Evolutionary conservation across 1,140 invertebrate species (phyloP).

Genomic region (Zophobas morio): DNA sequence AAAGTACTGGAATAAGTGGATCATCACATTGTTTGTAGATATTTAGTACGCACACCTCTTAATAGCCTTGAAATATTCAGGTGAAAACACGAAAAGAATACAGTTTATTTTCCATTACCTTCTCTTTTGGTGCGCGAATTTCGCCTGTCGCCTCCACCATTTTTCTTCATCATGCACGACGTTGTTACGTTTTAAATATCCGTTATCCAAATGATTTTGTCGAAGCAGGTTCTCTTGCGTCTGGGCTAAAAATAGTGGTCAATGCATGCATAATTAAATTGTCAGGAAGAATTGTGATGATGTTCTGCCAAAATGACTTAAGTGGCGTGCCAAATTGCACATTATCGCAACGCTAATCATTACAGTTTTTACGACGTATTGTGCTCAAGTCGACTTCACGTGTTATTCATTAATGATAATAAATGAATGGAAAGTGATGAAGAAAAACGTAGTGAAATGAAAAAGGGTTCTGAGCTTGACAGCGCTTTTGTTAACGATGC

Average conservation of each 20-base stretch:
- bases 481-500: slow-evolving; percentile 22
- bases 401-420: slow-evolving; percentile 28
- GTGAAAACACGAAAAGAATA: slow-evolving; percentile 3
- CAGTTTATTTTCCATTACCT: neutral
- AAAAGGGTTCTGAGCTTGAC: slow-evolving; percentile 22
- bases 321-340: slow-evolving; percentile 49
- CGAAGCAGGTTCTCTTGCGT: slow-evolving; percentile 13
- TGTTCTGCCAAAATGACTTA: slow-evolving; percentile 43
- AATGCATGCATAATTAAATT: slow-evolving; percentile 49
- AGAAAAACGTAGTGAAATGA: slow-evolving; percentile 14
- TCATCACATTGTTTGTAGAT: slow-evolving; percentile 27
- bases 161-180: slow-evolving; percentile 11
- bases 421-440: slow-evolving; percentile 32
- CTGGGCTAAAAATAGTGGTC: slow-evolving; percentile 29
- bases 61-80: slow-evolving; percentile 38
- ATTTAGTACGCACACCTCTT: slow-evolving; percentile 17
- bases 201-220: slow-evolving; percentile 11
- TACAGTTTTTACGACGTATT: slow-evolving; percentile 41
- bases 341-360: slow-evolving; percentile 45
- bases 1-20: slow-evolving; percentile 40
- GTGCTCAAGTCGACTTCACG: neutral
- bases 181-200: neutral
- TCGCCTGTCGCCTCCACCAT: slow-evolving; percentile 20
- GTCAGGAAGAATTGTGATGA: slow-evolving; percentile 47
- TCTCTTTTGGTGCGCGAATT: slow-evolving; percentile 1